Conservation (phyloP, 1,140 invertebrate species). For the Lordiphosa clarofinis region DNA sequence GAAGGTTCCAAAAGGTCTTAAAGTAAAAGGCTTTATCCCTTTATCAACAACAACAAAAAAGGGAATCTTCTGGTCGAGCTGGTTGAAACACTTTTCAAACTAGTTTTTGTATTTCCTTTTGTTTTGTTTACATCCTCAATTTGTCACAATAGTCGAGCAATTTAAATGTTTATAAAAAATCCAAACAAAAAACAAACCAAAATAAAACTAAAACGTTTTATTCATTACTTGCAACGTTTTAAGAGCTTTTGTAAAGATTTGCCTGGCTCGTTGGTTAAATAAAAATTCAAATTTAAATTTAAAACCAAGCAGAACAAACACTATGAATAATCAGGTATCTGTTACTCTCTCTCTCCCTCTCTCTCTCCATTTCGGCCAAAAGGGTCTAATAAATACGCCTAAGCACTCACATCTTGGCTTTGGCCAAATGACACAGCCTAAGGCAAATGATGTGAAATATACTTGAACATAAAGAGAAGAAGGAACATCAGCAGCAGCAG, state of each 20-base stretch:
- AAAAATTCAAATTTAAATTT: no score
- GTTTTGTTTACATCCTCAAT: conserved; percentile 52
- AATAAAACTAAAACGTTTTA: conserved; percentile 4
- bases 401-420: conserved; percentile 28
- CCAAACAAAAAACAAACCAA: conserved; percentile 3
- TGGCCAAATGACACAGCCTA: conserved; percentile 57
- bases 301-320: conserved; percentile 1
- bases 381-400: conserved; percentile 42
- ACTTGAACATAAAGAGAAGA: conserved; percentile 30
- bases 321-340: conserved; percentile 7
- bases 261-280: no score
- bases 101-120: conserved; percentile 36
- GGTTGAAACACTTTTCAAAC: conserved; percentile 6
- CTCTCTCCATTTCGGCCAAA: conserved; percentile 10
- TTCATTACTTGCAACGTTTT: neutral
- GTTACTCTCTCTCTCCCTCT: no score
- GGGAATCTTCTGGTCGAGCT: no score
- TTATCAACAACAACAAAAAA: no score
- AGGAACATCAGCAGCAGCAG: conserved; percentile 4
- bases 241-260: neutral
- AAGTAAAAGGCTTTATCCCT: no score
- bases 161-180: conserved; percentile 42
- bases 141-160: conserved; percentile 65
- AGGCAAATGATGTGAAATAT: conserved; percentile 65
- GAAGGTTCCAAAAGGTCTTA: no score